Evolutionary conservation across 2,888 invertebrate genomes (phyloP).

Genomic region (Athetis lepigone): DNA sequence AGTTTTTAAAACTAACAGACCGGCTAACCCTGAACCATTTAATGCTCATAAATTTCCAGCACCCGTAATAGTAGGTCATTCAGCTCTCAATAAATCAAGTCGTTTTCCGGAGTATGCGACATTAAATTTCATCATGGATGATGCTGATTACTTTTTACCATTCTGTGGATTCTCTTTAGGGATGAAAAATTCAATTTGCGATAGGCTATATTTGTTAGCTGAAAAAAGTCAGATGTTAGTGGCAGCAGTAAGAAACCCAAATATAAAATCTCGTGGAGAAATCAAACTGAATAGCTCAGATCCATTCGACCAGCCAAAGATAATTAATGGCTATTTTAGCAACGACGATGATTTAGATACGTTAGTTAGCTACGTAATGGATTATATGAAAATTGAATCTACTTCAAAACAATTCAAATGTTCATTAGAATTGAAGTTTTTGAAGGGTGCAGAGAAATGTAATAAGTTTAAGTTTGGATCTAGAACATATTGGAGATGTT

Average conservation of each 20-base stretch:
- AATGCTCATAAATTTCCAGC: constrained; percentile 19
- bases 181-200: constrained; percentile 31
- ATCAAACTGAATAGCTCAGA: constrained; percentile 28
- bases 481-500: constrained; percentile 29
- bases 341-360: constrained; percentile 31
- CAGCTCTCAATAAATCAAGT: constrained; percentile 20
- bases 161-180: constrained; percentile 34
- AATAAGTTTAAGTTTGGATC: constrained; percentile 10
- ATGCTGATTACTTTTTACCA: constrained; percentile 4
- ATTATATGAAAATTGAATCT: constrained; percentile 25
- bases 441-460: constrained; percentile 15
- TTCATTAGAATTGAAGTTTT: constrained; percentile 12
- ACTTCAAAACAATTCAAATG: constrained; percentile 34
- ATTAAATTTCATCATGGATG: constrained; percentile 17
- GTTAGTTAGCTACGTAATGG: constrained; percentile 10
- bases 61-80: constrained; percentile 36
- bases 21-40: constrained; percentile 16
- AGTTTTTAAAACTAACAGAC: constrained; percentile 32
- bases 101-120: constrained; percentile 13
- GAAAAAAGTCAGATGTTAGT: constrained; percentile 22
- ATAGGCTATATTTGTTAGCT: constrained; percentile 2
- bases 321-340: constrained; percentile 22
- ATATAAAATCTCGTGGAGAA: constrained; percentile 32
- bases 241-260: constrained; percentile 1
- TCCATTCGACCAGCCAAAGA: constrained; percentile 30